phyloP scores from a whole-genome alignment of 2,888 invertebrate species.

The Leptothorax acervorum region DNA sequence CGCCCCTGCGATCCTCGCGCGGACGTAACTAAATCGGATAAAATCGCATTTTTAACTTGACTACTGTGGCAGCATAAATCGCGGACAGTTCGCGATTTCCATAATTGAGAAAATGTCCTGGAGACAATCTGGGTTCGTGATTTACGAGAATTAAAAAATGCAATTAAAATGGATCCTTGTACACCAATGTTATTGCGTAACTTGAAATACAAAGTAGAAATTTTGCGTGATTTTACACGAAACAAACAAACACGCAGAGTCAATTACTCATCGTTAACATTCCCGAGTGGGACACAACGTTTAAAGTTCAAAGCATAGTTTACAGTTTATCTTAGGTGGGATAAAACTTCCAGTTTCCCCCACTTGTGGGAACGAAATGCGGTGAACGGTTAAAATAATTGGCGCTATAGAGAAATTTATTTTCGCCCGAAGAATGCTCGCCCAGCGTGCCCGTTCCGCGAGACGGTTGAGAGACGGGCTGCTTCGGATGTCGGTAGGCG shows the following conservation, averaged over 20 bases:
- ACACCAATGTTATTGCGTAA: neutral
- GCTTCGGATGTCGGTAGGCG: neutral
- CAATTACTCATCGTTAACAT: neutral
- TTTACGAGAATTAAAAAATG: neutral
- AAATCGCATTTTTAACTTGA: neutral
- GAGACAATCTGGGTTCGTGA: neutral
- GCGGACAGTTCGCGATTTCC: neutral
- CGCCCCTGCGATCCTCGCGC: neutral
- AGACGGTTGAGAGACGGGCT: neutral
- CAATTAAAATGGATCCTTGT: neutral
- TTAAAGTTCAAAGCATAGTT: conserved; percentile 6
- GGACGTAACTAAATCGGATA: neutral
- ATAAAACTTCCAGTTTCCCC: neutral
- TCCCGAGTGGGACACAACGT: neutral
- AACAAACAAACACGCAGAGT: neutral
- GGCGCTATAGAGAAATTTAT: conserved; percentile 6
- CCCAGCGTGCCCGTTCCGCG: neutral
- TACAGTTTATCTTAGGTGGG: neutral
- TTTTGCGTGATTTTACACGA: neutral
- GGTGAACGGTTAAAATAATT: conserved; percentile 14
- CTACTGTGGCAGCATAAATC: neutral
- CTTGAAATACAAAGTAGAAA: neutral
- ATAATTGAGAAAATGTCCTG: neutral
- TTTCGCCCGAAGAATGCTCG: conserved; percentile 6
- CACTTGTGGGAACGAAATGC: neutral